A percentile compares a stretch with the other conserved stretches of the same genome.
Conservation (phyloP, 1,140 invertebrate genomes). For the Brachionus plicatilis region DNA sequence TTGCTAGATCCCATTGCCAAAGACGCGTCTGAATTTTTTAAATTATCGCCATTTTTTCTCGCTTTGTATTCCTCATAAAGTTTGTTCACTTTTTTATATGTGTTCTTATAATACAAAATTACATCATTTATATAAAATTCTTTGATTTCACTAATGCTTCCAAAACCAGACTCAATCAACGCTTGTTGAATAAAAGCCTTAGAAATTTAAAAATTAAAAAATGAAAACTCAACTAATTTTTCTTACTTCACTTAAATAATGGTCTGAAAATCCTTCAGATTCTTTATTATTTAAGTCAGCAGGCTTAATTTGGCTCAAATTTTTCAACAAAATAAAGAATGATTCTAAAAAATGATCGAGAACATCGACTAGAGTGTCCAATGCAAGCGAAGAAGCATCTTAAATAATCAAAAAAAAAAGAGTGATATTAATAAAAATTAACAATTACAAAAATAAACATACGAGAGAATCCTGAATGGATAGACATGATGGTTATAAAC, state of each 20-base stretch:
- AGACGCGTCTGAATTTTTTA: neutral
- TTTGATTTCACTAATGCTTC: slow-evolving; percentile 10
- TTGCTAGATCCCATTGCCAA: neutral
- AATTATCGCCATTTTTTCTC: neutral
- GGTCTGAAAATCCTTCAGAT: neutral
- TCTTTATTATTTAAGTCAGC: neutral
- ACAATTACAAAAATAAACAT: neutral
- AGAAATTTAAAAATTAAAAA: neutral
- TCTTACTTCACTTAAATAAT: neutral
- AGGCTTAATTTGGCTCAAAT: neutral
- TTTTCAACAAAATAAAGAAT: slow-evolving; percentile 21
- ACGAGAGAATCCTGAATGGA: slow-evolving; percentile 6
- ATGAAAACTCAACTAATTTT: neutral
- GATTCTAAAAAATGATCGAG: slow-evolving; percentile 28
- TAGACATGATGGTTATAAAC: slow-evolving; percentile 8
- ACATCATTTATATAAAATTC: slow-evolving; percentile 28
- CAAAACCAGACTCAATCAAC: slow-evolving; percentile 3
- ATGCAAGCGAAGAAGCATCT: slow-evolving; percentile 1
- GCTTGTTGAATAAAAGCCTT: slow-evolving; percentile 20
- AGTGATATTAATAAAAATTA: neutral
- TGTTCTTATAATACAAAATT: neutral
- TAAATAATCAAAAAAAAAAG: neutral
- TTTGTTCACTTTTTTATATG: slow-evolving; percentile 5
- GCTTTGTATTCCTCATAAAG: slow-evolving; percentile 5
- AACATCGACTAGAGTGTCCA: slow-evolving; percentile 29